Evolutionary conservation across 2,888 invertebrate species (phyloP).

Genomic region (Mimas tiliae): DNA sequence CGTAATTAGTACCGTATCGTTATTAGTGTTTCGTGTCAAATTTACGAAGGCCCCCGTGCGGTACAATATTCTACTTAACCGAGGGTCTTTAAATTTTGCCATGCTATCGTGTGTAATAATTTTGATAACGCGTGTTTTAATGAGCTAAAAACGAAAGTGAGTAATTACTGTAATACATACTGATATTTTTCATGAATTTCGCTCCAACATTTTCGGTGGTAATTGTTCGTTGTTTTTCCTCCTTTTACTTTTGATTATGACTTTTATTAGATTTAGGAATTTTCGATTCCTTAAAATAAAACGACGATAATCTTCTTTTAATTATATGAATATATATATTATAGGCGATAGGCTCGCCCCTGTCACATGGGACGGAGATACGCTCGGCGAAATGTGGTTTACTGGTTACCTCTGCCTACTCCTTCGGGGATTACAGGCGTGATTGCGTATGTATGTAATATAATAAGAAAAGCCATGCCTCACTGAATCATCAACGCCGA

Average conservation of each 20-base stretch:
- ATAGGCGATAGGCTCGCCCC: too few species aligned
- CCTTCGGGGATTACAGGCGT: too few species aligned
- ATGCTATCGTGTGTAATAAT: conserved; percentile 9
- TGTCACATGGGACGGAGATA: too few species aligned
- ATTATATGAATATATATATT: too few species aligned
- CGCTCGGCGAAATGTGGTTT: too few species aligned
- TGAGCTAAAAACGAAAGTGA: conserved; percentile 53
- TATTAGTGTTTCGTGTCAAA: conserved; percentile 29
- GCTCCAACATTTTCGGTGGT: conserved; percentile 12
- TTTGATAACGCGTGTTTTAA: conserved; percentile 40
- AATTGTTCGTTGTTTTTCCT: conserved; percentile 14
- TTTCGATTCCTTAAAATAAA: too few species aligned
- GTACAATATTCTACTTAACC: not conserved
- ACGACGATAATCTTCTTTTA: too few species aligned
- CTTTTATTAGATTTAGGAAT: not conserved
- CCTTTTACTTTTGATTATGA: conserved; percentile 1
- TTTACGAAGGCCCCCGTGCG: not conserved
- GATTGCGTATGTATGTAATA: too few species aligned
- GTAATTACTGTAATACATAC: conserved; percentile 36
- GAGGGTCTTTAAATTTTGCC: not conserved
- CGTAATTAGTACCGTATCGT: conserved; percentile 35
- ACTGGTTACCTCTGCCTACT: too few species aligned
- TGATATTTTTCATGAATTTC: conserved; percentile 31
- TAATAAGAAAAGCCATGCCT: too few species aligned
- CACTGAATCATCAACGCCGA: too few species aligned